Evolutionary conservation across 2,113 vertebrate species (phyloP).

Genomic region (Diphyllodes magnificus): DNA sequence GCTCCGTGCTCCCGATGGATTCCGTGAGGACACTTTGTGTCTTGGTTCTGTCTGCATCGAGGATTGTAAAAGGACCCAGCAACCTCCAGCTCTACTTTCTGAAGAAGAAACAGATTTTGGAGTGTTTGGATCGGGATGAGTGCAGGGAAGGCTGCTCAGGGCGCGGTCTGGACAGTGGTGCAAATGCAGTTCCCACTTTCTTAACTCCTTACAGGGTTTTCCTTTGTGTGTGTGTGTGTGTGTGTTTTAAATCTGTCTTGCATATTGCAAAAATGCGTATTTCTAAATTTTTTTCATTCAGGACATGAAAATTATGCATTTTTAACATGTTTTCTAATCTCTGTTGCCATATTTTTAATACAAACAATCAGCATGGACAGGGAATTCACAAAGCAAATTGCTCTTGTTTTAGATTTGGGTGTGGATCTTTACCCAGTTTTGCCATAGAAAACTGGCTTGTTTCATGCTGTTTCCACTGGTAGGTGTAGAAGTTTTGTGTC

Average conservation of each 20-base stretch:
- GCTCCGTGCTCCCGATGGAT: background rate
- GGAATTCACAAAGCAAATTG: background rate
- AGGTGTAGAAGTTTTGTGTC: background rate
- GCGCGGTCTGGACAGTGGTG: background rate
- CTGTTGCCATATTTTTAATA: constrained; percentile 63
- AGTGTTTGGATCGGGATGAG: background rate
- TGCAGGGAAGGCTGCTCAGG: background rate
- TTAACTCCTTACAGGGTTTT: constrained; percentile 26
- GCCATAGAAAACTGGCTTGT: background rate
- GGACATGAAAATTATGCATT: constrained; percentile 33
- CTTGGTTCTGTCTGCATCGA: background rate
- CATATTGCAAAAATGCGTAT: background rate
- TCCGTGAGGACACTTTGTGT: background rate
- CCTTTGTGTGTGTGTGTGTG: background rate
- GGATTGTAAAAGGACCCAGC: background rate
- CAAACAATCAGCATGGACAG: background rate
- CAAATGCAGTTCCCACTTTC: background rate
- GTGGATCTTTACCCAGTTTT: background rate
- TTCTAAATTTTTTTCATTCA: constrained; percentile 39
- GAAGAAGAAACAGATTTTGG: background rate
- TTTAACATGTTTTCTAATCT: constrained; percentile 60
- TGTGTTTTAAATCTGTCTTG: constrained; percentile 23
- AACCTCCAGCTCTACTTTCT: background rate
- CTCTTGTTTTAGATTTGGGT: background rate
- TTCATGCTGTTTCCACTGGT: background rate